phyloP scores from a whole-genome alignment of 2,113 vertebrate species.

The Corvus moneduloides region DNA sequence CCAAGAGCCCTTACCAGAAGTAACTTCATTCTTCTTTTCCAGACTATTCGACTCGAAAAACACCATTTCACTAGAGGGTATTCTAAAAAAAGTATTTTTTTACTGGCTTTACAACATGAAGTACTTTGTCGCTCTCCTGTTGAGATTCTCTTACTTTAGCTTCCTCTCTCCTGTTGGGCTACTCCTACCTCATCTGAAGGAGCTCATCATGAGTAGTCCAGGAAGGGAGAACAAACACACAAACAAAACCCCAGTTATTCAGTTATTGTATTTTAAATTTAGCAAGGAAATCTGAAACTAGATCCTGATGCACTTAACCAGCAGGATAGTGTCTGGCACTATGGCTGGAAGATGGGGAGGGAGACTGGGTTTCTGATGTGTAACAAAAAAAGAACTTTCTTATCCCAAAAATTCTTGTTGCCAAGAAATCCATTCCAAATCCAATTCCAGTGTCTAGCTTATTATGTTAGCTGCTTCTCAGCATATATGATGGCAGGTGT shows the following conservation, averaged over 20 bases:
- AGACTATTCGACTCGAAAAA: neutral
- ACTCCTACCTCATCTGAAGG: neutral
- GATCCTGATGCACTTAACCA: neutral
- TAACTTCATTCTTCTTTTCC: neutral
- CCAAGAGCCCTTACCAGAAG: neutral
- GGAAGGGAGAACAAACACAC: neutral
- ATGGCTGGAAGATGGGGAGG: neutral
- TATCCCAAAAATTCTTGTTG: neutral
- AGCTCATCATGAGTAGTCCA: neutral
- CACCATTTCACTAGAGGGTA: neutral
- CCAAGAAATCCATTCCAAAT: neutral
- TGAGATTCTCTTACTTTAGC: neutral
- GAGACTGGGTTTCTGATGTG: neutral
- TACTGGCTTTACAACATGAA: neutral
- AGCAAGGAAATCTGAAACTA: neutral
- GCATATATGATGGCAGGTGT: neutral
- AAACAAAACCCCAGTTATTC: neutral
- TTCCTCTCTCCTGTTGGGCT: neutral
- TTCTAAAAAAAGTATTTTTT: neutral
- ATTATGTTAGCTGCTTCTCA: neutral
- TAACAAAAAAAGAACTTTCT: neutral
- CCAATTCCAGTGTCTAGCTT: neutral
- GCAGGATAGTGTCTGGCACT: neutral
- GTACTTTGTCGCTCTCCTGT: neutral
- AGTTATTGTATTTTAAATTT: neutral